These are phyloP conservation scores for Tokudaia tokunoshimensis DNA, from an alignment of 2,797 vertebrate genomes.

Conservation along the genomic window DNA sequence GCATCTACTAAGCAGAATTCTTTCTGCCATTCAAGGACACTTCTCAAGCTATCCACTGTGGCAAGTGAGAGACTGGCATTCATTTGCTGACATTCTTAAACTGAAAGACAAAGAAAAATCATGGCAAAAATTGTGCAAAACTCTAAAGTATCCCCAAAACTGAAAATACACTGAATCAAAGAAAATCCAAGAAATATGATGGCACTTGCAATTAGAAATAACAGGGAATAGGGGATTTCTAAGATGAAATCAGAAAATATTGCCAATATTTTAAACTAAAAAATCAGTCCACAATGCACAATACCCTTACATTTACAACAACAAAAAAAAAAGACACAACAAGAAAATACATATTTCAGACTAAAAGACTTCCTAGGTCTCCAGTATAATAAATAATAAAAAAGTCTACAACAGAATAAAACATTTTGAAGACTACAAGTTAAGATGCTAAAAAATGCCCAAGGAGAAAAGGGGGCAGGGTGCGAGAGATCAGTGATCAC, in stretches of 20 bases:
- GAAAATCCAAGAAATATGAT: constrained; percentile 9
- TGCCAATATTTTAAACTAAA: neutral
- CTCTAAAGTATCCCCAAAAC: neutral
- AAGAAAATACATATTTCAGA: neutral
- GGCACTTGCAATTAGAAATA: neutral
- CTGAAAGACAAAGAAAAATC: neutral
- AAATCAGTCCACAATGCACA: neutral
- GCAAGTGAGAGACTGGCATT: neutral
- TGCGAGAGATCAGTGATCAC: neutral
- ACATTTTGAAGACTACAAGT: neutral
- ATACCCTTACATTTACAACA: neutral
- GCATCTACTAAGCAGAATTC: neutral
- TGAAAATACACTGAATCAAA: neutral
- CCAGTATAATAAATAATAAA: neutral
- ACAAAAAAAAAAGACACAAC: neutral
- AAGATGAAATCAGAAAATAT: neutral
- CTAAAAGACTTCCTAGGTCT: neutral
- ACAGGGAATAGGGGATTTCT: neutral
- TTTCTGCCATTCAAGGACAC: neutral
- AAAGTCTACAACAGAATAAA: no score
- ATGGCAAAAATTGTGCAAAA: neutral
- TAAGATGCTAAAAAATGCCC: neutral
- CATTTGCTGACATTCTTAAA: neutral
- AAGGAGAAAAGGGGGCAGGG: neutral
- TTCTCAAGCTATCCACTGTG: neutral